Conservation (phyloP, 2,113 vertebrate species). For the Dascyllus trimaculatus region DNA sequence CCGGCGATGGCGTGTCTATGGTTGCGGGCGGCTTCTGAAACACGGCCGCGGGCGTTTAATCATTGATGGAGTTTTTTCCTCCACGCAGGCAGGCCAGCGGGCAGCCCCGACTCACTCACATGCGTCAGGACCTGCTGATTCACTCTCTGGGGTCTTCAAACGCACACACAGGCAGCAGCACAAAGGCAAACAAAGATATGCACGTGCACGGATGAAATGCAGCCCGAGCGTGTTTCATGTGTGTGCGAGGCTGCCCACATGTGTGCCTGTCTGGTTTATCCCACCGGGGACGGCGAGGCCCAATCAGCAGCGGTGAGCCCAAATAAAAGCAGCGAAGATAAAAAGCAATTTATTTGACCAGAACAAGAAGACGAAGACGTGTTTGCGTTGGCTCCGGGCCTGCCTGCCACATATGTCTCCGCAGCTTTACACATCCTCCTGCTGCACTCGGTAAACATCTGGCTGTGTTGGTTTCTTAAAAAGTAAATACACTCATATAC, state of each 20-base stretch:
- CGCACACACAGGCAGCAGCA: neutral
- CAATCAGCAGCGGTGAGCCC: slow-evolving; percentile 64
- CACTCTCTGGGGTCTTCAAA: slow-evolving; percentile 70
- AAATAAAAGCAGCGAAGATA: slow-evolving; percentile 69
- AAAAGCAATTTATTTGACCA: slow-evolving; percentile 75
- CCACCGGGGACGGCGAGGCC: slow-evolving; percentile 58
- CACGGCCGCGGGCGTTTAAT: slow-evolving; percentile 81
- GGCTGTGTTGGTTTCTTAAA: slow-evolving; percentile 53
- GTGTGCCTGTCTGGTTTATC: slow-evolving; percentile 52
- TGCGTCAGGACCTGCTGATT: slow-evolving; percentile 81
- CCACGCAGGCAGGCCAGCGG: slow-evolving; percentile 72
- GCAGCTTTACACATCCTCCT: slow-evolving; percentile 45
- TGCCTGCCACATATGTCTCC: slow-evolving; percentile 37
- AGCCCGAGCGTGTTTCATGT: slow-evolving; percentile 35
- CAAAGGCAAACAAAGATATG: slow-evolving; percentile 39
- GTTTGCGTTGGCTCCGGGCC: slow-evolving; percentile 64
- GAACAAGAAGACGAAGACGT: slow-evolving; percentile 54
- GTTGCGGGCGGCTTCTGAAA: slow-evolving; percentile 73
- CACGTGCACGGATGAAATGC: slow-evolving; percentile 47
- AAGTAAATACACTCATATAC: slow-evolving; percentile 50
- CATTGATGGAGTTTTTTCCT: slow-evolving; percentile 76
- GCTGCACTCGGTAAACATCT: slow-evolving; percentile 59
- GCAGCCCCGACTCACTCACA: slow-evolving; percentile 70
- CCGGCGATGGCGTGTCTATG: slow-evolving; percentile 64
- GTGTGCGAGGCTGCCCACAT: slow-evolving; percentile 20